Evolutionary conservation across 2,797 vertebrate genomes (phyloP).

Genomic region (Epinephelus coioides): DNA sequence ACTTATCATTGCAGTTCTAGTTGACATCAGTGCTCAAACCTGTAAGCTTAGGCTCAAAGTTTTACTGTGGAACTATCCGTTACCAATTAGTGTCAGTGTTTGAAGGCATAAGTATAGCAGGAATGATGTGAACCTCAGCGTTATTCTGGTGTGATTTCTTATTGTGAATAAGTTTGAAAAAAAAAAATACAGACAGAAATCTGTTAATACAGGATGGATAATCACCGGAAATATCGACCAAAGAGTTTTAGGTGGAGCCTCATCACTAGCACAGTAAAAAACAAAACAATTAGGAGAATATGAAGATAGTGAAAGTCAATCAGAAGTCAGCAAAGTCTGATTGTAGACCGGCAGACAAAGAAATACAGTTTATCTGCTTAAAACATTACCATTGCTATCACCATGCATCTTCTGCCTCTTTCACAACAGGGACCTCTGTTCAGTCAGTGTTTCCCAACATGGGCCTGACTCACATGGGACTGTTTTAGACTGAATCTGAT

Average conservation of each 20-base stretch:
- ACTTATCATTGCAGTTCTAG: background rate
- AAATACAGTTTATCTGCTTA: background rate
- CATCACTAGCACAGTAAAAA: background rate
- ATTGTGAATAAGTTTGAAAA: background rate
- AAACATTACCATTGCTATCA: background rate
- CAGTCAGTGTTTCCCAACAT: background rate
- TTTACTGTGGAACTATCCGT: background rate
- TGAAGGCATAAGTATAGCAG: background rate
- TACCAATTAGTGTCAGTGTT: background rate
- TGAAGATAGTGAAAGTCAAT: background rate
- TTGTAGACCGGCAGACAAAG: background rate
- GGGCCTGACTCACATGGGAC: background rate
- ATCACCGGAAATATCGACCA: background rate
- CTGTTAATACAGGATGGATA: background rate
- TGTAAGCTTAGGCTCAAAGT: background rate
- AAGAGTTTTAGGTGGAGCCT: background rate
- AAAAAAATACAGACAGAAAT: background rate
- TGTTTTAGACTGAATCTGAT: slow-evolving; percentile 9
- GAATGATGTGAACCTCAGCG: background rate
- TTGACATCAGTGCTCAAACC: background rate
- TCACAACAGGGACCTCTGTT: background rate
- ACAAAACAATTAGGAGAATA: background rate
- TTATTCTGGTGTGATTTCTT: background rate
- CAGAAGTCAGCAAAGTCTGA: background rate
- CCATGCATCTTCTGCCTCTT: background rate